Evolutionary conservation across 2,797 vertebrate genomes (phyloP).

Genomic region (Anisognathus igniventris): DNA sequence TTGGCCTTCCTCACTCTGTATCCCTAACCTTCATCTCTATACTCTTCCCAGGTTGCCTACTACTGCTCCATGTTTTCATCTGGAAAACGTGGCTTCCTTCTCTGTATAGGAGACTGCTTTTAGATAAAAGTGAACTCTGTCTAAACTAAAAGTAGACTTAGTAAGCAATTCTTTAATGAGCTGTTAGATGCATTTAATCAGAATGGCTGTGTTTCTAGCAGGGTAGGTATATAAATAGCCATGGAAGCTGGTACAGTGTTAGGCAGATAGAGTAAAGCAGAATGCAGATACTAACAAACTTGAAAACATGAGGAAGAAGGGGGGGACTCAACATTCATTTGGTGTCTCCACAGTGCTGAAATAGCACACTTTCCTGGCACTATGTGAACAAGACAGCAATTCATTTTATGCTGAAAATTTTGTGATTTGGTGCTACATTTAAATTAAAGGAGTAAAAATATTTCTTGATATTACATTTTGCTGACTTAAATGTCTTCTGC

Average conservation of each 20-base stretch:
- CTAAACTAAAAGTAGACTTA: background rate
- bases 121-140: background rate
- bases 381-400: background rate
- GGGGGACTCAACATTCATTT: background rate
- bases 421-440: background rate
- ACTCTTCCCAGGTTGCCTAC: background rate
- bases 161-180: background rate
- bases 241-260: background rate
- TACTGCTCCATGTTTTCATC: background rate
- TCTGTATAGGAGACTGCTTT: background rate
- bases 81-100: background rate
- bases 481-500: background rate
- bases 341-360: background rate
- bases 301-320: background rate
- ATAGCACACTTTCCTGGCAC: background rate
- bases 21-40: rapidly evolving
- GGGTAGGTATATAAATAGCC: background rate
- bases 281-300: background rate
- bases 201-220: background rate
- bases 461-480: background rate
- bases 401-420: background rate
- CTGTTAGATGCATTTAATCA: background rate
- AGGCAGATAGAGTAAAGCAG: background rate
- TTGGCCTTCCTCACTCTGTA: background rate
- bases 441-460: background rate